Conservation (phyloP, 2,888 invertebrate species). For the Agrotis segetum region DNA sequence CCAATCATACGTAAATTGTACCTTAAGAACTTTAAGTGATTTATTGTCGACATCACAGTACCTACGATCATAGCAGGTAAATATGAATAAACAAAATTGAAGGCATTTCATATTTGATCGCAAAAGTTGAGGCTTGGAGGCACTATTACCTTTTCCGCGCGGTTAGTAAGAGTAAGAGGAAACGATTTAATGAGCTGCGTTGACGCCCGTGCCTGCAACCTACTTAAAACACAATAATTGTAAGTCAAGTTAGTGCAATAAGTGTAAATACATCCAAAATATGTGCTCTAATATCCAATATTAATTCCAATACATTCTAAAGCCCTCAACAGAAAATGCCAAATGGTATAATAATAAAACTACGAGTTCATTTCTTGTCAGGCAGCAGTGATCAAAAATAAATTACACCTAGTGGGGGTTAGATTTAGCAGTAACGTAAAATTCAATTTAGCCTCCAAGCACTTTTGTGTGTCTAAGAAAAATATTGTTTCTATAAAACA, state of each 20-base stretch:
- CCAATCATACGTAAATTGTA: neutral
- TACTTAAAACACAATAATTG: conserved; percentile 16
- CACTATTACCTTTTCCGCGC: conserved; percentile 4
- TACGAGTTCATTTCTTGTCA: conserved; percentile 2
- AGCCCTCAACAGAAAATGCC: neutral
- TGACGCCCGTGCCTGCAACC: conserved; percentile 6
- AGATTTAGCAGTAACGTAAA: neutral
- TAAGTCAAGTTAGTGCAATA: neutral
- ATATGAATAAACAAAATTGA: conserved; percentile 14
- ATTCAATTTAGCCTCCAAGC: conserved; percentile 5
- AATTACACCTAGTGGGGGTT: neutral
- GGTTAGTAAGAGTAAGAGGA: conserved; percentile 12
- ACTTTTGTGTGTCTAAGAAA: conserved; percentile 24
- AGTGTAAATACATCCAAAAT: conserved; percentile 13
- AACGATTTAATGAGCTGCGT: conserved; percentile 12
- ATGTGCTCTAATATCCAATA: conserved; percentile 11
- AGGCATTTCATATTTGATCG: conserved; percentile 7
- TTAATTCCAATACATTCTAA: neutral
- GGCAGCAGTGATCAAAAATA: neutral
- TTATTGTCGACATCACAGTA: conserved; percentile 14
- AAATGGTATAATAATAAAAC: conserved; percentile 1
- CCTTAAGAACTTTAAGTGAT: conserved; percentile 6
- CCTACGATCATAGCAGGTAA: conserved; percentile 13
- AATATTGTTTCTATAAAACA: conserved; percentile 22
- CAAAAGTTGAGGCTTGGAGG: conserved; percentile 3